phyloP scores from a whole-genome alignment of 2,113 vertebrate genomes.

The Periophthalmus modestus region DNA sequence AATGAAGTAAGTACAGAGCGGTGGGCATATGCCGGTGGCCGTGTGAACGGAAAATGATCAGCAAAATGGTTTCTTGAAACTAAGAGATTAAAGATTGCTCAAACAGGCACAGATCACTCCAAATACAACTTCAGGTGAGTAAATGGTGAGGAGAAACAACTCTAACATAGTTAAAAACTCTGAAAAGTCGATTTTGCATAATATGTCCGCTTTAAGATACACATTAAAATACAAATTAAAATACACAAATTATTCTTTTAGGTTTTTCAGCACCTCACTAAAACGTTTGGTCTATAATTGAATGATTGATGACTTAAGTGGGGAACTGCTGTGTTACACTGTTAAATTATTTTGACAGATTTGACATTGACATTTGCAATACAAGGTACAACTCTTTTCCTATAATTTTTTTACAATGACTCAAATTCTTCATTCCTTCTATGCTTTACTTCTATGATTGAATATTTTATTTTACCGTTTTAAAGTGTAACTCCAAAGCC shows the following conservation, averaged over 20 bases:
- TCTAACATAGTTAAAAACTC: too few relatives aligned
- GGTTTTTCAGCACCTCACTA: background rate
- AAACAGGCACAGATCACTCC: too few relatives aligned
- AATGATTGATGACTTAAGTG: background rate
- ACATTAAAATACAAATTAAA: too few relatives aligned
- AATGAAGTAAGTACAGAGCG: too few relatives aligned
- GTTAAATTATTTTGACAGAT: constrained; percentile 6
- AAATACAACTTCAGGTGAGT: too few relatives aligned
- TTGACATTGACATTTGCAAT: background rate
- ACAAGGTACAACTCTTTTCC: background rate
- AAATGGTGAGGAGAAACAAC: too few relatives aligned
- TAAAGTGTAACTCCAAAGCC: background rate
- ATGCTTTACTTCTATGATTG: background rate
- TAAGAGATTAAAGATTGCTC: too few relatives aligned
- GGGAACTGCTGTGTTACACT: background rate
- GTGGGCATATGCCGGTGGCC: too few relatives aligned
- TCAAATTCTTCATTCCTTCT: background rate
- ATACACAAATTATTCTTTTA: background rate
- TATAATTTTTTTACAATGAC: background rate
- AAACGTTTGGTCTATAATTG: background rate
- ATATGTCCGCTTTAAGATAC: too few relatives aligned
- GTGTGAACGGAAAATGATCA: too few relatives aligned
- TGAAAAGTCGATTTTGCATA: too few relatives aligned
- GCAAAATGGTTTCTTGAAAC: too few relatives aligned
- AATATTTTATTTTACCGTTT: background rate